Evolutionary conservation across 2,797 vertebrate genomes (phyloP).

Genomic region (Enteromius anoplus): DNA sequence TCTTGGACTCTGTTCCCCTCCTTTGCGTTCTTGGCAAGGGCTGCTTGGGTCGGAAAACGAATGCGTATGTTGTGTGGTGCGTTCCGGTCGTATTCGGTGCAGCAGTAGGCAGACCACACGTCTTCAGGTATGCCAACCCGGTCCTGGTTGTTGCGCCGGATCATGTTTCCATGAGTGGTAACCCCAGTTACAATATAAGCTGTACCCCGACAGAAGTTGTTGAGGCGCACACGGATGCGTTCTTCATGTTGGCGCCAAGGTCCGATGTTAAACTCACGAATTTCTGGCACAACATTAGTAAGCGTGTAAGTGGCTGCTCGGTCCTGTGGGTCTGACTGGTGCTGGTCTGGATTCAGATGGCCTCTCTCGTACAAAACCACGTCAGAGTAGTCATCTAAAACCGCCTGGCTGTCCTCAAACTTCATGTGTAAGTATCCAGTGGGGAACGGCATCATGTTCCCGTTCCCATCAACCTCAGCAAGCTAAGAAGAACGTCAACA

Average conservation of each 20-base stretch:
- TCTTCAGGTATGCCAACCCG: slow-evolving; percentile 74
- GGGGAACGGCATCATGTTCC: slow-evolving; percentile 76
- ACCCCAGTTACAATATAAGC: slow-evolving; percentile 74
- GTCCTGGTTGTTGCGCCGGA: slow-evolving; percentile 75
- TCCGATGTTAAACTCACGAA: slow-evolving; percentile 73
- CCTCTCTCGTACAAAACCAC: slow-evolving; percentile 73
- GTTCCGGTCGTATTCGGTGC: slow-evolving; percentile 75
- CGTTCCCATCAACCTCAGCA: slow-evolving; percentile 73
- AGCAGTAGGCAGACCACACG: slow-evolving; percentile 77
- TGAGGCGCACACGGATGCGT: slow-evolving; percentile 70
- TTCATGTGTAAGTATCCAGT: slow-evolving; percentile 77
- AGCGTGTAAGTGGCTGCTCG: slow-evolving; percentile 73
- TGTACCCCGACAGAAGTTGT: slow-evolving; percentile 73
- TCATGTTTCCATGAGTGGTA: slow-evolving; percentile 72
- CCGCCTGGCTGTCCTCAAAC: slow-evolving; percentile 76
- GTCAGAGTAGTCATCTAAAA: slow-evolving; percentile 74
- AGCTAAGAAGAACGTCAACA: slow-evolving; percentile 59
- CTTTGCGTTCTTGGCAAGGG: slow-evolving; percentile 72
- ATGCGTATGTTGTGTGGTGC: slow-evolving; percentile 66
- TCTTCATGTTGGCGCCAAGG: slow-evolving; percentile 71
- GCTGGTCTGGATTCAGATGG: slow-evolving; percentile 75
- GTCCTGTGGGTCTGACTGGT: slow-evolving; percentile 72
- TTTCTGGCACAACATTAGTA: slow-evolving; percentile 75
- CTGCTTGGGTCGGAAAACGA: slow-evolving; percentile 67
- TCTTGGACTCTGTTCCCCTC: slow-evolving; percentile 69